Base-by-base conservation (phyloP, 1,140 invertebrate genomes). In the Apis mellifera region DNA sequence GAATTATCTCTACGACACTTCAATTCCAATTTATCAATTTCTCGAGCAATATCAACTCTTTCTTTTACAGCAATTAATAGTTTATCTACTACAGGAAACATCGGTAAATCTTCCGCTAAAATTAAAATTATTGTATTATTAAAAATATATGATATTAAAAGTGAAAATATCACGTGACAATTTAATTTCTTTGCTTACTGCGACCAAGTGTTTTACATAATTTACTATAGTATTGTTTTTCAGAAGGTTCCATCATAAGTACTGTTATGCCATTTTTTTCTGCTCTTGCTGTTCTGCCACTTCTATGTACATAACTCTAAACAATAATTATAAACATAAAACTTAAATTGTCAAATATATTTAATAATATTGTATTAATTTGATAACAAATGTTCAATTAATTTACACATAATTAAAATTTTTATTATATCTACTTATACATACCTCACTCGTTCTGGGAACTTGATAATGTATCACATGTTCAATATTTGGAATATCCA, bases 401-500 rank as follows among this genome's bases (percentile, higher is more conserved):
- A 23, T 8, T 13, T 48, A 11, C 32, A 5, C 48, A n/a, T 19
- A 48, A 48, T n/a, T 68, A 42, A 68, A 68, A 48, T 48, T 32
- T 65, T 21, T 5, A 21, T 66, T 48, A 48, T 48, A 17, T 71
- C 48, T 4, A 59, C 70, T 21, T 74, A 73, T 32, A 87, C 68
- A 82, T 91, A 97, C 97, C 95, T 99, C 99, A 54, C 97, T 97
- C 23, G 98, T 99, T 89, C 96, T 95, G 0, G 99, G 99, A 12
- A 99, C 97, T 94, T 99, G 98, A 95, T 99, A 99, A 94, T 99
- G 99, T 89, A 99, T 96, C 8, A 99, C 99, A 93, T 99, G 98
- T 86, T 99, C 96, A 5, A 99, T 96, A 90, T 97, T 96, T 9
- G 98, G 97, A 91, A 99, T 99, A 94, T 99, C 99, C 50, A 99